phyloP scores from a whole-genome alignment of 1,140 invertebrate genomes.

The Drosophila sucinea region DNA sequence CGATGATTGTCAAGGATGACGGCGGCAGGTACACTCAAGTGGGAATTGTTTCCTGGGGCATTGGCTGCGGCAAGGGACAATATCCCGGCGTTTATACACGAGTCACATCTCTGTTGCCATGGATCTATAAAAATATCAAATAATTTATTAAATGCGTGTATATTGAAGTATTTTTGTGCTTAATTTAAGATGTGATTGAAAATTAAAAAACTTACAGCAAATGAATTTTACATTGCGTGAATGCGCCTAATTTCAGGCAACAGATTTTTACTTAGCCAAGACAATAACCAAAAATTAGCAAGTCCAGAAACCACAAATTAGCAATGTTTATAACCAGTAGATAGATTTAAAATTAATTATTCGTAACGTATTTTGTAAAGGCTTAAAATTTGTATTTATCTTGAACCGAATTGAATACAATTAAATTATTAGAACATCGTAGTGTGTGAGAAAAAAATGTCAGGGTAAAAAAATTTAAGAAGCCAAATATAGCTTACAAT shows the following conservation, averaged over 20 bases:
- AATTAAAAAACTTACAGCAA: slow-evolving; percentile 40
- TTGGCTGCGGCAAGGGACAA: slow-evolving; percentile 95
- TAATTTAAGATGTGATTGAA: slow-evolving; percentile 72
- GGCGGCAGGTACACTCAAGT: slow-evolving; percentile 91
- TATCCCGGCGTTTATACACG: slow-evolving; percentile 91
- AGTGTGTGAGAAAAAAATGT: too few species aligned
- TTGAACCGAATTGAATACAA: too few species aligned
- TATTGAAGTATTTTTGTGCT: slow-evolving; percentile 43
- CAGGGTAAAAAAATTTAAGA: too few species aligned
- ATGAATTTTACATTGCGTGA: slow-evolving; percentile 10
- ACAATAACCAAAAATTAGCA: too few species aligned
- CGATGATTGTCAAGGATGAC: slow-evolving; percentile 90
- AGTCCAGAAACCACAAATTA: too few species aligned
- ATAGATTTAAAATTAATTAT: too few species aligned
- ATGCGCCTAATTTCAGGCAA: neutral
- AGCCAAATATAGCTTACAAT: too few species aligned
- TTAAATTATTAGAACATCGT: too few species aligned
- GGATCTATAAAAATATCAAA: slow-evolving; percentile 89
- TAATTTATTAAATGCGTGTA: slow-evolving; percentile 26
- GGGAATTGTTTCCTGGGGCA: slow-evolving; percentile 96
- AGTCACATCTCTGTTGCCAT: slow-evolving; percentile 89
- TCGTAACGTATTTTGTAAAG: too few species aligned
- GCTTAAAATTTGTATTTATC: too few species aligned
- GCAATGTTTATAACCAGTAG: too few species aligned
- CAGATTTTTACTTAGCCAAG: neutral